Evolutionary conservation across 2,113 vertebrate species (phyloP).

Genomic region (Proteles cristata): DNA sequence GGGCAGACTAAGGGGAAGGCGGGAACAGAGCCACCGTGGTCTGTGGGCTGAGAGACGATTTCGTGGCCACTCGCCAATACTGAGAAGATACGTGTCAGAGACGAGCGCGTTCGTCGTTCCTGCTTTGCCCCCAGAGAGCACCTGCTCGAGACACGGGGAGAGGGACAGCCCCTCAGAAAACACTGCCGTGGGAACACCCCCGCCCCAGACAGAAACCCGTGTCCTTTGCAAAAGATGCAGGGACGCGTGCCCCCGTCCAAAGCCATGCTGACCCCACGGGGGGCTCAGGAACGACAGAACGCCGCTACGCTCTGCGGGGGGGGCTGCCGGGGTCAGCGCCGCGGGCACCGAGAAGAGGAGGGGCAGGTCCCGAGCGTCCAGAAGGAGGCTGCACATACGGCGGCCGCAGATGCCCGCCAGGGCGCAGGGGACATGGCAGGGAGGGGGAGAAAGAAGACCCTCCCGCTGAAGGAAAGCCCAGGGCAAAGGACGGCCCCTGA

Average conservation of each 20-base stretch:
- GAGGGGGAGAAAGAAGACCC: neutral
- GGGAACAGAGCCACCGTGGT: too few relatives aligned
- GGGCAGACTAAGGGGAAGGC: neutral
- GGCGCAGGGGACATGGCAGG: neutral
- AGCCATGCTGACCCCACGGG: neutral
- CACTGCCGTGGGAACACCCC: neutral
- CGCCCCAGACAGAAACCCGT: neutral
- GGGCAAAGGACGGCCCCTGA: neutral
- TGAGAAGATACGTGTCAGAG: fast-evolving
- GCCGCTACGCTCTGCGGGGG: fast-evolving
- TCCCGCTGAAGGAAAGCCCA: fast-evolving
- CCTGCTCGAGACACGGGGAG: neutral
- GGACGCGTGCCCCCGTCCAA: fast-evolving
- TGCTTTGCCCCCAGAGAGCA: fast-evolving
- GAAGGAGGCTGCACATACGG: fast-evolving
- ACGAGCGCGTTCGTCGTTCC: too few relatives aligned
- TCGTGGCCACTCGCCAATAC: neutral
- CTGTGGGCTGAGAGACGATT: neutral
- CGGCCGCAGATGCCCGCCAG: neutral
- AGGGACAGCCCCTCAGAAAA: neutral
- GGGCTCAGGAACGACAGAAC: fast-evolving
- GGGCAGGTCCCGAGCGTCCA: neutral
- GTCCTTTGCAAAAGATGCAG: too few relatives aligned
- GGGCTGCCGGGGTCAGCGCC: too few relatives aligned
- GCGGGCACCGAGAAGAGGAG: fast-evolving